phyloP scores from a whole-genome alignment of 2,888 invertebrate genomes.

The Ennomos fuscantarius region DNA sequence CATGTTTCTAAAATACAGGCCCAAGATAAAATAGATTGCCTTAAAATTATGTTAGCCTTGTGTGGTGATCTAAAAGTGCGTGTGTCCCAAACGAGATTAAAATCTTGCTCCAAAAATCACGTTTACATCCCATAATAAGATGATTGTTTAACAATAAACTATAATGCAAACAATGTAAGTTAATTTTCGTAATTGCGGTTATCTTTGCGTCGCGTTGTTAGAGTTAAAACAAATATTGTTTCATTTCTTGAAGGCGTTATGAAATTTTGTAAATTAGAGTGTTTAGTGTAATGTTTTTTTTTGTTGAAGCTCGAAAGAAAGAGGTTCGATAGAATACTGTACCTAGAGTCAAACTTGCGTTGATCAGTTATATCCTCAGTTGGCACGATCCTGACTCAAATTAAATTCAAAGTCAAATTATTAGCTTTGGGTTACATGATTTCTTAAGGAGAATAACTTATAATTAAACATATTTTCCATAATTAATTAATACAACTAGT shows the following conservation, averaged over 20 bases:
- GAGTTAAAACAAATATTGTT: slow-evolving; percentile 16
- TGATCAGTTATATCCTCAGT: no score
- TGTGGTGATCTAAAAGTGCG: slow-evolving; percentile 22
- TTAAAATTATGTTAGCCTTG: slow-evolving; percentile 2
- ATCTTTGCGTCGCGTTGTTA: slow-evolving; percentile 5
- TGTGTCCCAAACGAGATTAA: slow-evolving; percentile 39
- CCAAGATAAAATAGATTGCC: no score
- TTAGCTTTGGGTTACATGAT: no score
- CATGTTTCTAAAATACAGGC: no score
- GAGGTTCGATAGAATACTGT: no score
- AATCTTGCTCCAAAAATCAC: slow-evolving; percentile 45
- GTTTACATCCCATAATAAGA: slow-evolving; percentile 50
- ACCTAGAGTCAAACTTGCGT: no score
- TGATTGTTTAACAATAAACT: slow-evolving; percentile 54
- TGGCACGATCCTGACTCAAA: no score
- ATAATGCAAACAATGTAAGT: slow-evolving; percentile 39
- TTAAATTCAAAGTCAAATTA: no score
- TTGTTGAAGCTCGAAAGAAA: no score
- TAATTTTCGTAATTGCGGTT: slow-evolving; percentile 21
- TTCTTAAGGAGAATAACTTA: no score
- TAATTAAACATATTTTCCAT: no score
- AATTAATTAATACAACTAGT: no score
- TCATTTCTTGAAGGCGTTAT: slow-evolving; percentile 11
- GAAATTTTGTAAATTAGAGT: not conserved
- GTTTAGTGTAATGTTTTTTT: not conserved